A percentile compares a stretch with the other conserved stretches of the same genome.
These are phyloP conservation scores for Seriola aureovittata DNA, from an alignment of 2,113 vertebrate species.

Conservation along the genomic window DNA sequence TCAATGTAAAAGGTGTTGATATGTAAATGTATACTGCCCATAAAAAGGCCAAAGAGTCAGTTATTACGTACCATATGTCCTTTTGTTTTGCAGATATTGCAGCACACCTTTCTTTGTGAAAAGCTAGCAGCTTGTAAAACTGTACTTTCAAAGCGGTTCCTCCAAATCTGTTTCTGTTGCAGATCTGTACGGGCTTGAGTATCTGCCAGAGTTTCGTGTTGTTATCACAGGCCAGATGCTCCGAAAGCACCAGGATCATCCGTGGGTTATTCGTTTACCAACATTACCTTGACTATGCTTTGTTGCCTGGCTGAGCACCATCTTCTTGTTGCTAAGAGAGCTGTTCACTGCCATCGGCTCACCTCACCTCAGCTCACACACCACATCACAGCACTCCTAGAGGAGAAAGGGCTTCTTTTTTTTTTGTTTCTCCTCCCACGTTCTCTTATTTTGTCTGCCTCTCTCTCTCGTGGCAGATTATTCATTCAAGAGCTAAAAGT, in stretches of 20 bases:
- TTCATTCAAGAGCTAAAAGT: constrained; percentile 60
- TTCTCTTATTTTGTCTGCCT: constrained; percentile 28
- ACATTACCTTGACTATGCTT: constrained; percentile 6
- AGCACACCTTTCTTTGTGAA: not conserved
- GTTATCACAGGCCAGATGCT: constrained; percentile 7
- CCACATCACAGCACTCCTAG: constrained; percentile 31
- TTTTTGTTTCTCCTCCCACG: not conserved
- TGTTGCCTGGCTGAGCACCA: constrained; percentile 22
- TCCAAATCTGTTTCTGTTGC: not conserved
- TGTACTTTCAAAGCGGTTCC: not conserved
- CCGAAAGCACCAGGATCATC: not conserved
- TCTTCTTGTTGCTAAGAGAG: constrained; percentile 44
- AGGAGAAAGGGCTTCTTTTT: not conserved
- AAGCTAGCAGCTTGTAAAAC: not conserved
- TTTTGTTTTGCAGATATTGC: not conserved
- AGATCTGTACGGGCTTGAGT: not conserved
- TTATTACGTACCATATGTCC: not conserved
- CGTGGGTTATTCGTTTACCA: constrained; percentile 11
- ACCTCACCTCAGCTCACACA: constrained; percentile 16
- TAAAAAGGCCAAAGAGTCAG: not conserved
- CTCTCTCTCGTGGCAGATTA: constrained; percentile 41
- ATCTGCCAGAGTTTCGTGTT: not conserved
- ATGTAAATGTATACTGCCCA: not conserved
- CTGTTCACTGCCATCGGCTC: constrained; percentile 7
- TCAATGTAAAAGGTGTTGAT: not conserved